phyloP scores from a whole-genome alignment of 2,797 vertebrate genomes.

The Sarcophilus harrisii region DNA sequence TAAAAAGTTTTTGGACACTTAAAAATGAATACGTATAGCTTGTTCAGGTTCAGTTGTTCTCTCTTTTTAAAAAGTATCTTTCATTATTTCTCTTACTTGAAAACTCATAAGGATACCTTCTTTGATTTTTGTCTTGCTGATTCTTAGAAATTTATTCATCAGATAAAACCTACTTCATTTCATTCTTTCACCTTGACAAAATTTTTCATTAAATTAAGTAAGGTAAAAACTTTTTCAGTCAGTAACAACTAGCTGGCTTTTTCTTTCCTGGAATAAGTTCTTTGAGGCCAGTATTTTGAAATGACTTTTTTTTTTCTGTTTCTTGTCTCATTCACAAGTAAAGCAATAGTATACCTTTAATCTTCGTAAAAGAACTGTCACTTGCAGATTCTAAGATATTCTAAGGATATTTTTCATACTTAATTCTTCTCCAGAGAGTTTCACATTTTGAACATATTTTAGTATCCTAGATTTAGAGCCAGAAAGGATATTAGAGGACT shows the following conservation, averaged over 20 bases:
- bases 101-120: not conserved
- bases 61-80: not conserved
- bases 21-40: not conserved
- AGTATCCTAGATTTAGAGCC: not conserved
- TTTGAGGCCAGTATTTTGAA: not conserved
- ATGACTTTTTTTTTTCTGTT: not conserved
- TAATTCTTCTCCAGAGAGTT: not conserved
- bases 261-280: not conserved
- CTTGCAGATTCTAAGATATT: not conserved
- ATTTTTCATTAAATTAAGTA: not conserved
- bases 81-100: not conserved
- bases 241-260: not conserved
- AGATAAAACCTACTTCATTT: not conserved
- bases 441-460: not conserved
- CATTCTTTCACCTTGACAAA: not conserved
- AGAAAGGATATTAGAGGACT: not conserved
- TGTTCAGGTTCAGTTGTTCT: not conserved
- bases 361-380: not conserved
- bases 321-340: not conserved
- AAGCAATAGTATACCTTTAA: not conserved
- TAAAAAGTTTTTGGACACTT: not conserved
- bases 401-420: not conserved
- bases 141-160: not conserved
- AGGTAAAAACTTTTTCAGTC: not conserved
- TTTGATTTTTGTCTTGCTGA: not conserved